Evolutionary conservation across 92 coral and sea anemone species (phyloP).

Genomic region (Virgularia gustaviana): DNA sequence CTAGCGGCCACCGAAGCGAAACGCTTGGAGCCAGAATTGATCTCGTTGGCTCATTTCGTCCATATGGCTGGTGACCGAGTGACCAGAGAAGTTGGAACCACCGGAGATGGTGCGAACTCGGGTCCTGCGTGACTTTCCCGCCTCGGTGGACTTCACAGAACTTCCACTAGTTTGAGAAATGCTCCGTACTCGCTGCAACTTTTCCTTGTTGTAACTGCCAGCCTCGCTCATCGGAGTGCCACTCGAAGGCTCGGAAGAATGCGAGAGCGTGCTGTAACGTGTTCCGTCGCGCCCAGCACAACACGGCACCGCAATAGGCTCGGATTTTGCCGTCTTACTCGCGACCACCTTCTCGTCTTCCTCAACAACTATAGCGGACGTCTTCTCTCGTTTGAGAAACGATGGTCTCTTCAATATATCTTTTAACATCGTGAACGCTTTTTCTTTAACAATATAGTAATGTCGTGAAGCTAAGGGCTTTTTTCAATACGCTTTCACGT

Average conservation of each 20-base stretch:
- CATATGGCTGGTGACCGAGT: slow-evolving; percentile 23
- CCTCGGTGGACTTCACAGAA: slow-evolving; percentile 1
- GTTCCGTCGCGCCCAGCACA: background rate
- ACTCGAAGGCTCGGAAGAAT: background rate
- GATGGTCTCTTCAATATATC: slow-evolving; percentile 3
- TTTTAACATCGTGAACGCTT: slow-evolving; percentile 28
- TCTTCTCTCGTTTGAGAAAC: slow-evolving; percentile 20
- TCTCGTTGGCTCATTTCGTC: slow-evolving; percentile 30
- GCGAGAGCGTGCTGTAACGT: background rate
- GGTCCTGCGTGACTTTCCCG: background rate
- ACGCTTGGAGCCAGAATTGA: slow-evolving; percentile 35
- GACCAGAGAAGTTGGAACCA: slow-evolving; percentile 33
- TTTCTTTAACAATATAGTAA: too few species aligned
- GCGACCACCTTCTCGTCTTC: background rate
- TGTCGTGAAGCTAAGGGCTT: too few species aligned
- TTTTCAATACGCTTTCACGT: background rate
- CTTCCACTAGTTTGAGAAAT: slow-evolving; percentile 16
- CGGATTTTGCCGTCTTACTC: background rate
- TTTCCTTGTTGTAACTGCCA: background rate
- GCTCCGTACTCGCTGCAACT: slow-evolving; percentile 1
- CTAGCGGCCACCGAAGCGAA: slow-evolving; percentile 32
- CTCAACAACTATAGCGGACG: too few species aligned
- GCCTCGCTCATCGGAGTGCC: background rate
- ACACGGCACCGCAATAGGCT: background rate
- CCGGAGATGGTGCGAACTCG: slow-evolving; percentile 1